These are phyloP conservation scores for Notodromas monacha DNA, from an alignment of 2,888 invertebrate species.

Conservation along the genomic window DNA sequence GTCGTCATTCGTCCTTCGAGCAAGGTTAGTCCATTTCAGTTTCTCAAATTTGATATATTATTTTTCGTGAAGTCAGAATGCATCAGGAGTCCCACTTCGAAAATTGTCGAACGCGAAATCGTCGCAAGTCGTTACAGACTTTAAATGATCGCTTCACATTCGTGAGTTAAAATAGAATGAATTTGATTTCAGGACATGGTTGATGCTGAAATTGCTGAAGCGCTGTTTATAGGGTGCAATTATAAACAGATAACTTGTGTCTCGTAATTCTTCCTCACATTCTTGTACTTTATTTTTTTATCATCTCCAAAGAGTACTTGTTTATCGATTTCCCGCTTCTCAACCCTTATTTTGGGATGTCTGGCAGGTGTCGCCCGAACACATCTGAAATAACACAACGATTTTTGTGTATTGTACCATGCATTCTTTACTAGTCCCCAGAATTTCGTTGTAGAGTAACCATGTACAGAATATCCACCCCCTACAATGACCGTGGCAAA, in stretches of 20 bases:
- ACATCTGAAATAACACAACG: too few species aligned
- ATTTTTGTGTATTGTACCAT: too few species aligned
- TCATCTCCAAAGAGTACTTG: not conserved
- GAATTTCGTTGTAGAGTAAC: too few species aligned
- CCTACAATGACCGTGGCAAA: too few species aligned
- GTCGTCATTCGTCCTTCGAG: slow-evolving; percentile 84
- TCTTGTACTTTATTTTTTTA: not conserved
- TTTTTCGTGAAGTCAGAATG: slow-evolving; percentile 6
- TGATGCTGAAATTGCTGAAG: not conserved
- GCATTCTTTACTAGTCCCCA: too few species aligned
- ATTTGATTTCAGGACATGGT: not conserved
- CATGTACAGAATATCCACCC: too few species aligned
- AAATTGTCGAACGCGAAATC: too few species aligned
- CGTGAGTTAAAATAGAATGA: too few species aligned
- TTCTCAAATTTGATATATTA: not conserved
- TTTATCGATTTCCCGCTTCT: not conserved
- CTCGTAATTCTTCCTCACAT: not conserved
- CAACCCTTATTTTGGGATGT: not conserved
- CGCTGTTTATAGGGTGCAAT: not conserved
- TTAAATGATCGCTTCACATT: too few species aligned
- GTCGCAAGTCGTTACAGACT: too few species aligned
- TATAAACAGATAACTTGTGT: not conserved
- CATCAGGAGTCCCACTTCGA: slow-evolving; percentile 4
- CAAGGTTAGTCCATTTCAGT: slow-evolving; percentile 31
- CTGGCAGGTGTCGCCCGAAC: too few species aligned